phyloP scores from a whole-genome alignment of 2,888 invertebrate genomes.

The Leucophenga montana region DNA sequence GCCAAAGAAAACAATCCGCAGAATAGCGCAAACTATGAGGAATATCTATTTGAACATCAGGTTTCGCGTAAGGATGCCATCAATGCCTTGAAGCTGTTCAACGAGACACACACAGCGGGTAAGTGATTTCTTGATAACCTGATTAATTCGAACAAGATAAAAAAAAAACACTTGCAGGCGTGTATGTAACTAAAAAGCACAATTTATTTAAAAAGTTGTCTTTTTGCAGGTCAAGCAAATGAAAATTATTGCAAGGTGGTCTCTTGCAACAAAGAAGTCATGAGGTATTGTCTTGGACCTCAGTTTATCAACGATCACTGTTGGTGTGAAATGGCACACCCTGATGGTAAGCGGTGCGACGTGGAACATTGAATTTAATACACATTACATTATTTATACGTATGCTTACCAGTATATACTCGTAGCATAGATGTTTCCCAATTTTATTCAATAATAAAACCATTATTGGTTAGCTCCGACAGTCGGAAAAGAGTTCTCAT shows the following conservation, averaged over 20 bases:
- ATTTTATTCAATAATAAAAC: too few species aligned
- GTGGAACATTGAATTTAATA: not conserved
- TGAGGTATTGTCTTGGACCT: slow-evolving; percentile 68
- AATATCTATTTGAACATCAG: slow-evolving; percentile 70
- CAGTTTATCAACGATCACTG: slow-evolving; percentile 73
- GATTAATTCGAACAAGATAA: too few species aligned
- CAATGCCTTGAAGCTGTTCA: slow-evolving; percentile 60
- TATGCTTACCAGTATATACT: too few species aligned
- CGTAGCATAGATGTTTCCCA: too few species aligned
- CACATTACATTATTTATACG: not conserved
- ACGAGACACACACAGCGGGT: slow-evolving; percentile 66
- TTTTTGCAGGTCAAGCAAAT: slow-evolving; percentile 38
- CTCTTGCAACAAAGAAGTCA: slow-evolving; percentile 59
- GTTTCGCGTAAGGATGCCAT: slow-evolving; percentile 70
- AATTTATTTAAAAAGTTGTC: not conserved
- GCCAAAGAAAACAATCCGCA: slow-evolving; percentile 45
- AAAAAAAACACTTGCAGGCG: too few species aligned
- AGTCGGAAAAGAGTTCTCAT: too few species aligned
- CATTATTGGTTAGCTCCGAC: too few species aligned
- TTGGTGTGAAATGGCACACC: slow-evolving; percentile 72
- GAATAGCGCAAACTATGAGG: slow-evolving; percentile 60
- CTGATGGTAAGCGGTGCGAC: slow-evolving; percentile 65
- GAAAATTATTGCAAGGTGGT: slow-evolving; percentile 64
- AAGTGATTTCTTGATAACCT: slow-evolving; percentile 37
- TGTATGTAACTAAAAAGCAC: too few species aligned